Conservation (phyloP, 2,797 vertebrate species). For the Heteromormyrus szaboi region DNA sequence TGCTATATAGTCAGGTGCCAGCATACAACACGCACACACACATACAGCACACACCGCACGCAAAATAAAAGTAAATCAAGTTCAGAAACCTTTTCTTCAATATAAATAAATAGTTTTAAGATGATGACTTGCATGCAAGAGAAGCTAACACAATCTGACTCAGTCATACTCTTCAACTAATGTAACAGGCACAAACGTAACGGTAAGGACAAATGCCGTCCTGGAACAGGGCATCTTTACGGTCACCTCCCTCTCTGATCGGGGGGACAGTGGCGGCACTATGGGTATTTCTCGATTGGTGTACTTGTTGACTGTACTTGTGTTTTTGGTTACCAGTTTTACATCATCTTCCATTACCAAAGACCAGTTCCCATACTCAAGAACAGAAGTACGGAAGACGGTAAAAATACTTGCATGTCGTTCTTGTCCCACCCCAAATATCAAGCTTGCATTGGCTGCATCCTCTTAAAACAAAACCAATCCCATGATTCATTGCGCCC, state of each 20-base stretch:
- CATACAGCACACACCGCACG: not conserved
- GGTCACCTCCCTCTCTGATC: not conserved
- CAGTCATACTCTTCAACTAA: not conserved
- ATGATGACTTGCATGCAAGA: not conserved
- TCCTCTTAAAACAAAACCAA: not conserved
- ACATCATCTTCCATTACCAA: not conserved
- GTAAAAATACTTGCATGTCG: not conserved
- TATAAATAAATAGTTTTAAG: conserved; percentile 20
- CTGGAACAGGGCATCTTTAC: not conserved
- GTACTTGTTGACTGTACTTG: not conserved
- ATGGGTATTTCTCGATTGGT: not conserved
- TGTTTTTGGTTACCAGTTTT: not conserved
- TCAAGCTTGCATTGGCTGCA: not conserved
- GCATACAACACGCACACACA: not conserved
- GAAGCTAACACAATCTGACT: not conserved
- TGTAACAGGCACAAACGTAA: not conserved
- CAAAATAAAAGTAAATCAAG: not conserved
- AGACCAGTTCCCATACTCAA: not conserved
- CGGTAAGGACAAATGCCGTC: not conserved
- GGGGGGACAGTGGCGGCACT: not conserved
- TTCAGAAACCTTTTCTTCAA: not conserved
- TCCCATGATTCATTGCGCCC: not conserved
- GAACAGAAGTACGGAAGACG: not conserved
- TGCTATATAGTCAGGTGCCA: not conserved
- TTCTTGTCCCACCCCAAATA: not conserved